These are phyloP conservation scores for Paratrypauchen microcephalus DNA, from an alignment of 2,797 vertebrate genomes.

Conservation along the genomic window DNA sequence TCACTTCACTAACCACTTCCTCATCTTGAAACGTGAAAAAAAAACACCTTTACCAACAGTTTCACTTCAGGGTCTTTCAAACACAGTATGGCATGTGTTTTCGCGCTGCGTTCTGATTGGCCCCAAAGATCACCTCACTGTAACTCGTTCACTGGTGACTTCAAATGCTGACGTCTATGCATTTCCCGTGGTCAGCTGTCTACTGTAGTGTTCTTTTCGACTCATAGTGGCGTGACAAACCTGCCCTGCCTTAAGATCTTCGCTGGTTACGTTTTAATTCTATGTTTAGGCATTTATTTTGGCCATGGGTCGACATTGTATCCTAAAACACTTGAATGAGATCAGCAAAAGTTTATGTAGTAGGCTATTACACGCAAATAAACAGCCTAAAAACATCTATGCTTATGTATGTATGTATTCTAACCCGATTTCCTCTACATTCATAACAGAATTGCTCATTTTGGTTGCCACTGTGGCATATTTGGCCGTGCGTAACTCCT, in stretches of 20 bases:
- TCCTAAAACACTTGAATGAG: neutral
- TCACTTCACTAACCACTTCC: conserved; percentile 24
- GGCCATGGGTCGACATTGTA: too few relatives aligned
- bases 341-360: too few relatives aligned
- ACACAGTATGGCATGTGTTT: conserved; percentile 49
- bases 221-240: neutral
- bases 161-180: conserved; percentile 40
- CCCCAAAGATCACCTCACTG: conserved; percentile 71
- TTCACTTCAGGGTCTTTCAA: conserved; percentile 10
- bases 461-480: conserved; percentile 52
- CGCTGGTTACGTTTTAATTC: neutral
- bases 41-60: neutral
- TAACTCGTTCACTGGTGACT: conserved; percentile 25
- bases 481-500: conserved; percentile 13
- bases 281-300: too few relatives aligned
- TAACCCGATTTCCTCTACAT: neutral
- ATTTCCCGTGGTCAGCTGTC: conserved; percentile 21
- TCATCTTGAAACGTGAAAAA: neutral
- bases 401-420: neutral
- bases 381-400: too few relatives aligned
- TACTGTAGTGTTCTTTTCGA: neutral
- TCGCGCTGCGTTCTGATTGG: conserved; percentile 68
- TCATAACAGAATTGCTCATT: neutral
- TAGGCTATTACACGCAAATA: too few relatives aligned
- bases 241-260: neutral